Conservation (phyloP, 1,140 invertebrate genomes). For the Drosophila elegans region DNA sequence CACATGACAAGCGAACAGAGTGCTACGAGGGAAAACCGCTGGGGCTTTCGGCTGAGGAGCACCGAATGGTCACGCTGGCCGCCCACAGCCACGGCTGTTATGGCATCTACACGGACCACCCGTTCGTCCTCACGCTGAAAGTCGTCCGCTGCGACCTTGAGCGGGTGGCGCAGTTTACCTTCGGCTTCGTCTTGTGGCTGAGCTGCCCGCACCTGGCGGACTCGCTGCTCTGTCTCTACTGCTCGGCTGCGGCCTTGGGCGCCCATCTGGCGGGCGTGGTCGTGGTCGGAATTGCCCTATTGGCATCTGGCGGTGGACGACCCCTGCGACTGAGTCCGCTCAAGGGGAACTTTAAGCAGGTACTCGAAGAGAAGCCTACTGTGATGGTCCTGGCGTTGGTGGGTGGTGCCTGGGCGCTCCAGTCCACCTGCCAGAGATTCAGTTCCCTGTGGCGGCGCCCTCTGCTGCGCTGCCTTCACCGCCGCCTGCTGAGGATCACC, state of each 20-base stretch:
- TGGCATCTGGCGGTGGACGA: background rate
- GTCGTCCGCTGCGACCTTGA: background rate
- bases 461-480: background rate
- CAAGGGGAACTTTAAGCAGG: conserved; percentile 1
- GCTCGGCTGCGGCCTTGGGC: conserved; percentile 10
- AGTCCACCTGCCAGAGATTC: too few species aligned
- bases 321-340: background rate
- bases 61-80: background rate
- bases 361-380: conserved; percentile 3
- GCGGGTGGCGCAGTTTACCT: conserved; percentile 8
- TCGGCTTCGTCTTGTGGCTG: background rate
- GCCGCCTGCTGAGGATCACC: background rate
- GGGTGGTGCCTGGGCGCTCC: background rate
- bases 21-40: conserved; percentile 2
- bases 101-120: conserved; percentile 7
- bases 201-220: background rate
- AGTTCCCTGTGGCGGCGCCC: background rate
- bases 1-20: background rate
- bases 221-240: background rate
- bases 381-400: background rate
- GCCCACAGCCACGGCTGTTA: background rate
- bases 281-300: background rate
- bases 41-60: background rate
- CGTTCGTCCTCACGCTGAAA: conserved; percentile 4
- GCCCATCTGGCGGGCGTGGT: conserved; percentile 1